Base-by-base conservation (phyloP, 2,797 vertebrate genomes). In the Notoglanidium macrostoma region DNA sequence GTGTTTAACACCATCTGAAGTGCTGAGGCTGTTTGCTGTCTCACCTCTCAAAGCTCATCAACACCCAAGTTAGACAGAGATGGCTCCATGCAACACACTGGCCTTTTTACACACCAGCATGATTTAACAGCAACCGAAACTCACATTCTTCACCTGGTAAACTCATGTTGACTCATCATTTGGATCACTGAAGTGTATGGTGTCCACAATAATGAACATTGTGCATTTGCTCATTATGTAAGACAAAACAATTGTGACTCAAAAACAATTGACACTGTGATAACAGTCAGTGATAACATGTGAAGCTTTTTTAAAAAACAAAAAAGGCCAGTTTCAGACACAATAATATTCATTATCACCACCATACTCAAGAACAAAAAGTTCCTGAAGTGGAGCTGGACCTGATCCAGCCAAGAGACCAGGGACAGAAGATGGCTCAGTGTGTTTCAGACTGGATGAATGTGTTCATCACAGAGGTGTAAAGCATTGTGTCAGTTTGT, bases 21-120 rank as follows among this genome's bases (percentile, higher is more conserved):
- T 63, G 14, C 57, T 63, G 61, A 67, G 70, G 59, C 72, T 26
- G 12, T 74, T 67, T 83, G 68, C 21, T 19, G 77, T 57, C 55
- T 57, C n/a, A 70, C 76, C 59, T 46, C 65, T 85, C 26, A 44
- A 46, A 87, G n/a, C 40, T n/a, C 81, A 86, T 78, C 59, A 82
- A 23, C 15, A 59, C 29, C 10, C 2, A 35, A 51, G 32, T 19
- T 19, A 74, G 79, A 74, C 40, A 70, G 1, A 1, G 17, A 77
- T 6, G 0, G 14, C 15, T 73, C 61, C 7, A 1, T 78, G 55
- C 51, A 76, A 76, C 44, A 46, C 72, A 72, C 17, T 46, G 21
- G 70, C 46, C 21, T 76, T 78, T 67, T 89, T 79, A 86, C 67
- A 86, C 61, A 86, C 29, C 40, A 54, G 32, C 2, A 9, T 70